These are phyloP conservation scores for Alfaro cultratus DNA, from an alignment of 2,797 vertebrate genomes.

Conservation along the genomic window DNA sequence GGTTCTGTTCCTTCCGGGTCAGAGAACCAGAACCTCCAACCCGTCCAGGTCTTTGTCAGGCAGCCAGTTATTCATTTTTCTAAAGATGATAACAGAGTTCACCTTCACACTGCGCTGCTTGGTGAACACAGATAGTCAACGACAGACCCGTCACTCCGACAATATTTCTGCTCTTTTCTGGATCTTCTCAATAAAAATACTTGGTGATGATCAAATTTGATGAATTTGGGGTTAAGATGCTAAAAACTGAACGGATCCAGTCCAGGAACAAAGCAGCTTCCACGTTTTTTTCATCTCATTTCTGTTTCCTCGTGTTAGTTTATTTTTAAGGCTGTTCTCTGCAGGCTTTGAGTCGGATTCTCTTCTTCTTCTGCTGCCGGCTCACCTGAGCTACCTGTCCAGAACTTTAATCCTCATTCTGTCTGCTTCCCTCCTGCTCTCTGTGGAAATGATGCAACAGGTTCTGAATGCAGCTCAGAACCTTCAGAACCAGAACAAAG, in stretches of 20 bases:
- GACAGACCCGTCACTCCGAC: neutral
- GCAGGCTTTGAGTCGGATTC: too few species aligned
- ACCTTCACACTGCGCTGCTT: neutral
- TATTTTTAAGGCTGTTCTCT: too few species aligned
- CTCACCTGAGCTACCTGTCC: neutral
- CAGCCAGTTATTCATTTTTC: too few species aligned
- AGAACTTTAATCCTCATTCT: neutral
- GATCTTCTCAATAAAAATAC: neutral
- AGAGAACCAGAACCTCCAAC: neutral
- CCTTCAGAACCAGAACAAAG: neutral
- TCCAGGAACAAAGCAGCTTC: neutral
- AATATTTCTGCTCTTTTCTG: neutral
- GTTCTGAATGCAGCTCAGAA: neutral
- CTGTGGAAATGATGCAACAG: neutral
- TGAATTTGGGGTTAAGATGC: neutral
- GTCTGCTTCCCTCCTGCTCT: neutral
- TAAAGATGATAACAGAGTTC: too few species aligned
- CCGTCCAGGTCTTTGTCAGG: too few species aligned
- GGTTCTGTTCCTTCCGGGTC: conserved; percentile 1
- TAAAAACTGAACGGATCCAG: neutral
- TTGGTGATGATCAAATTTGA: neutral
- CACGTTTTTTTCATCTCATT: too few species aligned
- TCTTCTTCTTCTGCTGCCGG: neutral
- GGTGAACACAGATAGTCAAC: neutral
- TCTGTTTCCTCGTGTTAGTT: too few species aligned